These are phyloP conservation scores for Aldabrachelys gigantea DNA, from an alignment of 2,113 vertebrate genomes.

Conservation along the genomic window DNA sequence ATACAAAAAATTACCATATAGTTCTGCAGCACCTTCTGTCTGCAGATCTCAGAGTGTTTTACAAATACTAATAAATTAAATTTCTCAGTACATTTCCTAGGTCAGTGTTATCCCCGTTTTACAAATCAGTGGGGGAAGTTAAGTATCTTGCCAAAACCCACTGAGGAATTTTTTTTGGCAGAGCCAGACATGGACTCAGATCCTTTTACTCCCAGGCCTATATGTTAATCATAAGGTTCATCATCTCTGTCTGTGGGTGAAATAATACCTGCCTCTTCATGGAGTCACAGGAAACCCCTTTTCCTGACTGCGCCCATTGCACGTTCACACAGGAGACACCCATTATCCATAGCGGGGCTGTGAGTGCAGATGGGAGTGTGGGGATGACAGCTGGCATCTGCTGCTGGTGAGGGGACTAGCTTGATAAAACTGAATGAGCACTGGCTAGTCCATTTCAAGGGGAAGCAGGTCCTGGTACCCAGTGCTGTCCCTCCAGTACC, in stretches of 20 bases:
- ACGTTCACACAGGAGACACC: background rate
- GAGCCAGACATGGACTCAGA: background rate
- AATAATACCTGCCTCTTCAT: background rate
- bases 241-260: background rate
- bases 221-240: background rate
- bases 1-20: background rate
- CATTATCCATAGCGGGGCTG: background rate
- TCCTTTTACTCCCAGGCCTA: background rate
- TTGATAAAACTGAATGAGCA: background rate
- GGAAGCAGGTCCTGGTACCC: background rate
- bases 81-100: background rate
- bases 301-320: background rate
- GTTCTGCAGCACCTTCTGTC: background rate
- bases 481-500: rapidly evolving
- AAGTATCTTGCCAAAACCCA: background rate
- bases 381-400: background rate
- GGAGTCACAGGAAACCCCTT: rapidly evolving
- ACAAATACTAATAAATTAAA: background rate
- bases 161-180: background rate
- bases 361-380: background rate
- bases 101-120: background rate
- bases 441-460: background rate
- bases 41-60: background rate
- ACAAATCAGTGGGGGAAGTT: background rate
- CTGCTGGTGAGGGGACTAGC: background rate